Evolutionary conservation across 2,888 invertebrate genomes (phyloP).

Genomic region (Pyrrhia umbra): DNA sequence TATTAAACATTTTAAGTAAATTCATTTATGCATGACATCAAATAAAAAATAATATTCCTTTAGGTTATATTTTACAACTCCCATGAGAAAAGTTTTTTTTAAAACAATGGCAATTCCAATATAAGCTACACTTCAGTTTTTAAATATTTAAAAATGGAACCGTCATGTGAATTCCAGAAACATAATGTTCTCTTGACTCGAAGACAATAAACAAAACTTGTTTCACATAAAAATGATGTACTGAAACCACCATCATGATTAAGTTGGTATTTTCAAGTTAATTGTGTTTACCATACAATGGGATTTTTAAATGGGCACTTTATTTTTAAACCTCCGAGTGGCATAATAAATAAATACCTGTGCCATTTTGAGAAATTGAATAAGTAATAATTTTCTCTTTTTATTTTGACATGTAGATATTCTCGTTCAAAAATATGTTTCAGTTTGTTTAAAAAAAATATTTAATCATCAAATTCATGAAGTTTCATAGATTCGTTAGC

Average conservation of each 20-base stretch:
- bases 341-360: conserved; percentile 26
- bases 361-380: not conserved
- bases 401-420: too few relatives aligned
- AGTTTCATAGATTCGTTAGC: too few relatives aligned
- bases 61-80: too few relatives aligned
- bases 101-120: not conserved
- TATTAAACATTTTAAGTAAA: too few relatives aligned
- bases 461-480: too few relatives aligned
- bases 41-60: not conserved
- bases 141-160: not conserved
- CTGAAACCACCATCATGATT: conserved; percentile 23
- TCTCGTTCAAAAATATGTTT: too few relatives aligned
- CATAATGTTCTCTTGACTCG: conserved; percentile 1
- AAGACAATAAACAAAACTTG: conserved; percentile 22
- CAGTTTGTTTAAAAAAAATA: too few relatives aligned
- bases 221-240: conserved; percentile 26
- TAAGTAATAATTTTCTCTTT: not conserved
- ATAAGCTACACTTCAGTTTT: conserved; percentile 1
- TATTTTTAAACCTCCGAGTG: conserved; percentile 17
- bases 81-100: not conserved
- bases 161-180: not conserved
- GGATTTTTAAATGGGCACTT: conserved; percentile 13
- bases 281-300: conserved; percentile 38
- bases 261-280: conserved; percentile 18
- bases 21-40: too few relatives aligned